phyloP scores from a whole-genome alignment of 2,888 invertebrate species.

The Bugula neritina region DNA sequence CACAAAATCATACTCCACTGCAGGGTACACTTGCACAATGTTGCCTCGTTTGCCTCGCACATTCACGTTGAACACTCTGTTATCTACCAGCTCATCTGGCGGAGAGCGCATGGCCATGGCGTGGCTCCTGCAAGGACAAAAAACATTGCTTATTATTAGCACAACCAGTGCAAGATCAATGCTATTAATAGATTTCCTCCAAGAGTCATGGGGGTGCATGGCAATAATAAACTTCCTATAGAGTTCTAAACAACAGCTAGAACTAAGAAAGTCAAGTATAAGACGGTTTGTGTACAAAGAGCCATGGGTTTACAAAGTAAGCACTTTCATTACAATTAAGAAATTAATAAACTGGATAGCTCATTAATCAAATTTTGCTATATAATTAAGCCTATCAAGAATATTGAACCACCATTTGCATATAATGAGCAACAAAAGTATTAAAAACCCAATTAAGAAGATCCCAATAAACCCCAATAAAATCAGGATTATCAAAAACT shows the following conservation, averaged over 20 bases:
- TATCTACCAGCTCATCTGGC: conserved; percentile 33
- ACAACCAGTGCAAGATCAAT: not conserved
- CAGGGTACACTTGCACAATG: conserved; percentile 53
- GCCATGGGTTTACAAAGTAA: not conserved
- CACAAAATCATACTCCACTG: conserved; percentile 52
- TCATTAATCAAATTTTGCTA: too few species aligned
- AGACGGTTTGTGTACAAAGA: not conserved
- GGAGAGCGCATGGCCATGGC: conserved; percentile 43
- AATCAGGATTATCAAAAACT: not conserved
- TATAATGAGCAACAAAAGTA: not conserved
- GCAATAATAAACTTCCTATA: not conserved
- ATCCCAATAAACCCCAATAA: too few species aligned
- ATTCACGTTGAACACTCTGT: conserved; percentile 48
- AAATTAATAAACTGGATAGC: too few species aligned
- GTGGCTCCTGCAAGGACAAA: conserved; percentile 39
- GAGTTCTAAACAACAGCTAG: not conserved
- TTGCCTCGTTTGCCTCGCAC: conserved; percentile 53
- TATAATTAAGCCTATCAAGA: too few species aligned
- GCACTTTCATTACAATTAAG: too few species aligned
- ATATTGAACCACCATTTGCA: not conserved
- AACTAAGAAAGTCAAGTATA: too few species aligned
- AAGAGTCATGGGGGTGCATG: not conserved
- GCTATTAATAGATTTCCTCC: not conserved
- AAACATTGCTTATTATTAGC: too few species aligned
- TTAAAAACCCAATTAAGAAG: not conserved